Conservation (phyloP, 2,797 vertebrate species). For the Acrossocheilus fasciatus region DNA sequence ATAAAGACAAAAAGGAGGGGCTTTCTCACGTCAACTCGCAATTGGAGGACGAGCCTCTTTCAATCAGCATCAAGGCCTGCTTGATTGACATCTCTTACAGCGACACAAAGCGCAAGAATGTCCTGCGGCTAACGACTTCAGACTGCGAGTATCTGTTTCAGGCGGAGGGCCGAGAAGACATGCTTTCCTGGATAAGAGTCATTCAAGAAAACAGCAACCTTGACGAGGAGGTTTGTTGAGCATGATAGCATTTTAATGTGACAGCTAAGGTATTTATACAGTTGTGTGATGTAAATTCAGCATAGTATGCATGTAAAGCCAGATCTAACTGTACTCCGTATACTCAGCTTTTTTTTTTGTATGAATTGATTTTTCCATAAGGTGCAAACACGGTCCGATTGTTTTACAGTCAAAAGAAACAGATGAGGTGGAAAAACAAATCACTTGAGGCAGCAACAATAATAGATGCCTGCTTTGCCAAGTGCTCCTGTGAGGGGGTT, state of each 20-base stretch:
- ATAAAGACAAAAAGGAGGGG: slow-evolving; percentile 94
- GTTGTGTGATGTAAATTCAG: neutral
- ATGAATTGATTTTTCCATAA: neutral
- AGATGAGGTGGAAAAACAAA: neutral
- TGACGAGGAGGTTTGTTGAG: slow-evolving; percentile 87
- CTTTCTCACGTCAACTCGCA: slow-evolving; percentile 73
- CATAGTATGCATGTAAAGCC: neutral
- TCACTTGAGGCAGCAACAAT: neutral
- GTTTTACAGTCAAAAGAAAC: neutral
- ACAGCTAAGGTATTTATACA: neutral
- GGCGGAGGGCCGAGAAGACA: slow-evolving; percentile 94
- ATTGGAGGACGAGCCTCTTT: slow-evolving; percentile 89
- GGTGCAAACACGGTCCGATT: neutral
- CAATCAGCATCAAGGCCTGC: slow-evolving; percentile 93
- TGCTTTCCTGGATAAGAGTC: slow-evolving; percentile 94
- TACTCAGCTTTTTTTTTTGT: neutral
- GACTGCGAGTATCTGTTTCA: slow-evolving; percentile 96
- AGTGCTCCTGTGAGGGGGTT: neutral
- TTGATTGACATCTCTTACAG: slow-evolving; percentile 98
- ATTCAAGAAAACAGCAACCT: slow-evolving; percentile 95
- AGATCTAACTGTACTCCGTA: neutral
- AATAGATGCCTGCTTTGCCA: neutral
- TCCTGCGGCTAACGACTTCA: slow-evolving; percentile 94
- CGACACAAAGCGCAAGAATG: slow-evolving; percentile 97
- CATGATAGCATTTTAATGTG: neutral